A percentile compares a stretch with the other conserved stretches of the same genome.
phyloP scores from a whole-genome alignment of 2,888 invertebrate genomes.

The Dicyrtoma fusca region DNA sequence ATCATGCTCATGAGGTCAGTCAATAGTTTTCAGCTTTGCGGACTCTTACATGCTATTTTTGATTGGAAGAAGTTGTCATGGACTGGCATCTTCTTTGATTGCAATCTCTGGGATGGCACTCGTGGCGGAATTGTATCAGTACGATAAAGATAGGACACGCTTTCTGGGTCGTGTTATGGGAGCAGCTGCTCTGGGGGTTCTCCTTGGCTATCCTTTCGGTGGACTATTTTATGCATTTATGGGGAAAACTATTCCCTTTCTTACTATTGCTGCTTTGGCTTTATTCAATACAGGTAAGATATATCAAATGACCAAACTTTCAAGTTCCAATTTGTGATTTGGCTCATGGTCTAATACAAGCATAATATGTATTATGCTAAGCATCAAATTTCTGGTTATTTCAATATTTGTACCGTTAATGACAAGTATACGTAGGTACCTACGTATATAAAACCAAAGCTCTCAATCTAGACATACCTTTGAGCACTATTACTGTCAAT shows the following conservation, averaged over 20 bases:
- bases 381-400: no score
- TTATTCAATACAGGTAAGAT: conserved; percentile 62
- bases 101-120: conserved; percentile 78
- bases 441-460: no score
- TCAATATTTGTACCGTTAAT: no score
- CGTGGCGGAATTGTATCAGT: conserved; percentile 68
- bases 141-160: conserved; percentile 66
- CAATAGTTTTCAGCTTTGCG: conserved; percentile 76
- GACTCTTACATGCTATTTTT: conserved; percentile 71
- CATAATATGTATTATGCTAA: no score
- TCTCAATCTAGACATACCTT: no score
- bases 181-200: conserved; percentile 77
- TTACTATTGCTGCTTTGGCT: conserved; percentile 69
- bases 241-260: conserved; percentile 75
- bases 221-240: conserved; percentile 75
- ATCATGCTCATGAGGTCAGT: no score
- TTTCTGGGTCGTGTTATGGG: conserved; percentile 82
- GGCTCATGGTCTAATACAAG: no score
- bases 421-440: no score
- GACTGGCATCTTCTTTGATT: conserved; percentile 77
- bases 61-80: conserved; percentile 76
- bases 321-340: no score
- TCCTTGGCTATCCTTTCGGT: conserved; percentile 81
- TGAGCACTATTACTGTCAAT: no score
- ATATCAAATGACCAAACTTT: no score